Conservation (phyloP, 2,888 invertebrate species). For the Cremastobaeus sp. region DNA sequence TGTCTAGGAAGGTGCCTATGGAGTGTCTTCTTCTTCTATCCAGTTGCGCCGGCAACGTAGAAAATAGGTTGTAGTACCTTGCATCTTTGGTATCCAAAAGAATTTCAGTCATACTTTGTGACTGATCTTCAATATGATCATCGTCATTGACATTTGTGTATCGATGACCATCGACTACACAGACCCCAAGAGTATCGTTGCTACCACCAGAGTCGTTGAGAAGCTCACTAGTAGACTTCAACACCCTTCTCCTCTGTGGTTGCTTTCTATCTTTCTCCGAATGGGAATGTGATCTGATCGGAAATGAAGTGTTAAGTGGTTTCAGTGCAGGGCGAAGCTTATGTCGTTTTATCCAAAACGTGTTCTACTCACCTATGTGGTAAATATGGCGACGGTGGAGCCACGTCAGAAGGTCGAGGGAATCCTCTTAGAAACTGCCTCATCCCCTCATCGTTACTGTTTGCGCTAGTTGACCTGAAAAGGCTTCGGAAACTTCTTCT, state of each 20-base stretch:
- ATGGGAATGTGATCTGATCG: slow-evolving; percentile 74
- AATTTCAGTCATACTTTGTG: slow-evolving; percentile 58
- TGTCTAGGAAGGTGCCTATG: slow-evolving; percentile 83
- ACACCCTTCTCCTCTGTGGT: slow-evolving; percentile 66
- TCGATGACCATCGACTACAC: slow-evolving; percentile 45
- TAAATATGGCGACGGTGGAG: slow-evolving; percentile 79
- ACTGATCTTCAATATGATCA: slow-evolving; percentile 59
- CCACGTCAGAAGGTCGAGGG: slow-evolving; percentile 85
- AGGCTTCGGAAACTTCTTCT: slow-evolving; percentile 81
- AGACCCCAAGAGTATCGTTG: slow-evolving; percentile 63
- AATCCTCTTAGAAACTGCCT: slow-evolving; percentile 84
- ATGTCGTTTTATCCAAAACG: not conserved
- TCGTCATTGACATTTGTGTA: slow-evolving; percentile 58
- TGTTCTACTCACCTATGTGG: slow-evolving; percentile 67
- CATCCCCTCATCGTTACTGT: slow-evolving; percentile 82
- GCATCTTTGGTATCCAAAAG: slow-evolving; percentile 81
- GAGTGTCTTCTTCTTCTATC: slow-evolving; percentile 82
- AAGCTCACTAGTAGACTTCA: slow-evolving; percentile 75
- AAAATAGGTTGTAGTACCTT: slow-evolving; percentile 80
- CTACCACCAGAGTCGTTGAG: slow-evolving; percentile 74
- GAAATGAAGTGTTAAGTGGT: not conserved
- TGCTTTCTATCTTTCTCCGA: slow-evolving; percentile 71
- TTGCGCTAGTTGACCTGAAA: slow-evolving; percentile 83
- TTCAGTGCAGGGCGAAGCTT: no score
- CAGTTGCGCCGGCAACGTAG: slow-evolving; percentile 75